Base-by-base conservation (phyloP, 2,797 vertebrate genomes). In the Merluccius polli region DNA sequence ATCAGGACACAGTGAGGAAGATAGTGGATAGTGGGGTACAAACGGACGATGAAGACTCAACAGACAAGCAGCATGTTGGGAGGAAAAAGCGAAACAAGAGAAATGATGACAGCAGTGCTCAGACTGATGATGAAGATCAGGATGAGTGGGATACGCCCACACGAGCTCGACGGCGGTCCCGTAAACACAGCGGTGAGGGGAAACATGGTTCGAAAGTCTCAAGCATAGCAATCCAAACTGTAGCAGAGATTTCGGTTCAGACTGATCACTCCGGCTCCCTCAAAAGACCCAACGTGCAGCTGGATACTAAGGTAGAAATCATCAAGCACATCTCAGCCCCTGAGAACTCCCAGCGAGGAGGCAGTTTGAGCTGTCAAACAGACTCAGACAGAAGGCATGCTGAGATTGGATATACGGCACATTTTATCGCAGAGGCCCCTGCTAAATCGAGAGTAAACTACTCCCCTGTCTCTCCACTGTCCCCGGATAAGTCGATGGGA, bases 171-270 rank as follows among this genome's bases (percentile, higher is more conserved):
- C 94, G 97, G 70, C 97, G 96, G 72, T 91, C 95, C 79, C 95
- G 96, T 79, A 99, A 97, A 89, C 97, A 96, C 44, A 90, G 89
- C 81, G 90, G 91, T 77, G 97, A 98, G 70, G 97, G 96, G 83
- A 89, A 91, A 86, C 97, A 95, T 38, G 88, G 92, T 79, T 95
- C 96, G 70, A 98, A 97, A 87, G 96, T 99, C 41, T 94, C 97
- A 76, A 99, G 96, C 82, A 96, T 99, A 88, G 97, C 97, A 21
- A 95, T 99, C 77, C 98, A 99, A 90, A 99, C 98, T 68, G 97
- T 99, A 69, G 95, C 97, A 70, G 98, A 99, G 91, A 99, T 97
- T 84, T 99, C 98, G 69, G 98, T 99, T 59, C 98, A 99, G 91
- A 99, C 98, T 30, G 98, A 99, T 86, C 96, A 98, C 48, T 95